Conservation (phyloP, 2,113 vertebrate species). For the Tichodroma muraria region DNA sequence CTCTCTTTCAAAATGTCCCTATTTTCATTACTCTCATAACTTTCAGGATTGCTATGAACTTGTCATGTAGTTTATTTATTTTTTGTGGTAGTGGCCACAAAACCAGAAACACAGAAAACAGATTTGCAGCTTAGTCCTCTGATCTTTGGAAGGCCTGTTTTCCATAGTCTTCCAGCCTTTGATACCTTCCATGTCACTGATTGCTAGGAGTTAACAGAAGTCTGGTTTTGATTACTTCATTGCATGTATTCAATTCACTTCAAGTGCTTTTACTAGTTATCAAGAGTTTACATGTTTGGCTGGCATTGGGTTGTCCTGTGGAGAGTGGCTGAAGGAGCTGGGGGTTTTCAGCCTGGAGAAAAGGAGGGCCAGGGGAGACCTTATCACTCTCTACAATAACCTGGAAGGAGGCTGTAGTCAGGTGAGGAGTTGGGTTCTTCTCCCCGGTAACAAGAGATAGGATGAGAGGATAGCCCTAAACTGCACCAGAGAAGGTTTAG, state of each 20-base stretch:
- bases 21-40: background rate
- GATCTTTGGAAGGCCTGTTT: background rate
- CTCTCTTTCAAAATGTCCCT: background rate
- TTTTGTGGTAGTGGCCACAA: background rate
- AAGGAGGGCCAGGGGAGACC: background rate
- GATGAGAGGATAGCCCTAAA: background rate
- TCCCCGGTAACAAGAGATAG: accelerated
- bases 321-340: background rate
- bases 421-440: background rate
- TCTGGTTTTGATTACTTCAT: background rate
- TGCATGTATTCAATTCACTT: background rate
- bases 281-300: background rate
- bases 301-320: background rate
- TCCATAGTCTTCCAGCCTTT: background rate
- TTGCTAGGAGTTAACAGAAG: background rate
- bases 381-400: background rate
- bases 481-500: accelerated
- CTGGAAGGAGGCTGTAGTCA: background rate
- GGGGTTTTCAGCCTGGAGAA: background rate
- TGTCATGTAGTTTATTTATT: background rate
- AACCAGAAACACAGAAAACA: background rate
- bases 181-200: accelerated
- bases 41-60: background rate
- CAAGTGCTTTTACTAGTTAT: background rate
- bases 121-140: background rate